Evolutionary conservation across 1,140 invertebrate species (phyloP), one percentile per base, ranked within the genome.

Genomic region (Caenorhabditis brenneri): DNA sequence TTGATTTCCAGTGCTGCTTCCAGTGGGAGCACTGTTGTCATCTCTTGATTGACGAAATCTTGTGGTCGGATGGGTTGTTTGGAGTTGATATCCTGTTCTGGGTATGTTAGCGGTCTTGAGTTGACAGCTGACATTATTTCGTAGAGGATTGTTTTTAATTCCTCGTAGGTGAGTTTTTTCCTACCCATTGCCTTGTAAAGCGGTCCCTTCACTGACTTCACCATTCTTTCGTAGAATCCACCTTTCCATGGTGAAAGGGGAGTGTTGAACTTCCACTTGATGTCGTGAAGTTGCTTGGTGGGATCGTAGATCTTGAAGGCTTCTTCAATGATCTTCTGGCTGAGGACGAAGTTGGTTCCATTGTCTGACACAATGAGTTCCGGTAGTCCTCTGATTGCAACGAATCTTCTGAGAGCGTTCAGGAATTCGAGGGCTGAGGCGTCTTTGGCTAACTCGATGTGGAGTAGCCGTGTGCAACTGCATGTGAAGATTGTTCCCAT

Each of bases 141-240:
- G 16, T 58, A 6, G 29, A 58, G 29, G 22, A 58, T 24, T 1
- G 53, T 58, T 24, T 58, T 22, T 22, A 58, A 24, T 27, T 58
- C 53, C 7, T 6, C 16, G 22, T 27, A 16, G 5, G 22, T 58
- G 6, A 58, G 24, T 24, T 58, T 58, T 24, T 58, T 22, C 2
- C 16, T 10, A 7, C 82, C 9, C 9, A 9, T 19, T 15, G 22
- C 69, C 36, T 81, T 83, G 7, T 22, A 24, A 19, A 80, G 22
- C 16, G 33, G 5, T 15, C 49, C 80, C 55, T 83, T 83, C 9
- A 36, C 82, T 2, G 22, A 83, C 29, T 53, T 42, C 69, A 83
- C 79, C 79, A 83, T 80, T 16, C 82, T 39, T 39, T 80, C 82
- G 16, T 80, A 83, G n/a, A 83, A 24, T 4, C 82, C 82, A 16